A percentile compares a stretch with the other conserved stretches of the same genome.
These are phyloP conservation scores for Neomicropteryx cornuta DNA, from an alignment of 1,140 invertebrate genomes.

Conservation along the genomic window DNA sequence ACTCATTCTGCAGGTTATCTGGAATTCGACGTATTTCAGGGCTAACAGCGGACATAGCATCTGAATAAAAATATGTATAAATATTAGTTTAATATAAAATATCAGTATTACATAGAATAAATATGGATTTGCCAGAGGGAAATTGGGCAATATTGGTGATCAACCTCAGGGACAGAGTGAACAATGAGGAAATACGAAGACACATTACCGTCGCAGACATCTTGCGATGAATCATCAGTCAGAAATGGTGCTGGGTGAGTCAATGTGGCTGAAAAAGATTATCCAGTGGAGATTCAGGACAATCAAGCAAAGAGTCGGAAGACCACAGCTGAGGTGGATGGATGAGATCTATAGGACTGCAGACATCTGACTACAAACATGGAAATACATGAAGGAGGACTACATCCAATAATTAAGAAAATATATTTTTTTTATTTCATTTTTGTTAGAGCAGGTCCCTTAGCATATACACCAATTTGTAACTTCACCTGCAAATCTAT, in stretches of 20 bases:
- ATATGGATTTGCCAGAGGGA: no score
- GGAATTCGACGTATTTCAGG: conserved; percentile 58
- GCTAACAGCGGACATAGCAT: conserved; percentile 59
- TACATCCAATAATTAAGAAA: not conserved
- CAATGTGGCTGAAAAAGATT: no score
- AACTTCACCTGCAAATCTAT: not conserved
- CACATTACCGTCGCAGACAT: no score
- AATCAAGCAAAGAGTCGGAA: no score
- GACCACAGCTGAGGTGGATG: no score
- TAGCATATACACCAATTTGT: conserved; percentile 1
- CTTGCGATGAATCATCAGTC: no score
- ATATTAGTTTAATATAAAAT: conserved; percentile 2
- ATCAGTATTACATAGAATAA: not conserved
- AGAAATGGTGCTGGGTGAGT: no score
- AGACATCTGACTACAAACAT: no score
- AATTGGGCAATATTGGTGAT: not conserved
- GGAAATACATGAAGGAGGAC: no score
- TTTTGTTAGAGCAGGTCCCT: not conserved
- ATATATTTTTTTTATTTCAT: conserved; percentile 2
- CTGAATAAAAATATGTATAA: conserved; percentile 32
- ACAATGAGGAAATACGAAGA: conserved; percentile 8
- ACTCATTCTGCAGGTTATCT: conserved; percentile 46
- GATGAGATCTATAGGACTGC: no score
- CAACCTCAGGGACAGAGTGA: conserved; percentile 1
- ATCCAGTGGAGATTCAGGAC: no score